These are phyloP conservation scores for Cyclophora punctaria DNA, from an alignment of 2,888 invertebrate genomes.

Conservation along the genomic window DNA sequence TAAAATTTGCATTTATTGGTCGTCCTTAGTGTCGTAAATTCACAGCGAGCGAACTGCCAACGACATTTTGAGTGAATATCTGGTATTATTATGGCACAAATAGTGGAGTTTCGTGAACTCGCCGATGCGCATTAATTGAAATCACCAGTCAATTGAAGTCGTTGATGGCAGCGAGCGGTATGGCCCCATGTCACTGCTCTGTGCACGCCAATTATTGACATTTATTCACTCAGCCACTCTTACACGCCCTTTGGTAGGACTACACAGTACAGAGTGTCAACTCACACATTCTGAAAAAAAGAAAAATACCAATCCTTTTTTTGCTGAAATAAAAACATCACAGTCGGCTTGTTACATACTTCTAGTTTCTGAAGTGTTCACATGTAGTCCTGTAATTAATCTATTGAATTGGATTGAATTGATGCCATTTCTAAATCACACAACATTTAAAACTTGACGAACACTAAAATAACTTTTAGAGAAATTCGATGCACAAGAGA, in stretches of 20 bases:
- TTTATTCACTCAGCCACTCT: slow-evolving; percentile 49
- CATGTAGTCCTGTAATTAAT: too few relatives aligned
- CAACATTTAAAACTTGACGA: slow-evolving; percentile 19
- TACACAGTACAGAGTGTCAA: slow-evolving; percentile 3
- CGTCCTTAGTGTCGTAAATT: slow-evolving; percentile 67
- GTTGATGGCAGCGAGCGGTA: slow-evolving; percentile 32
- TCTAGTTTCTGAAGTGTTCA: too few relatives aligned
- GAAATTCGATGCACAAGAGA: slow-evolving; percentile 54
- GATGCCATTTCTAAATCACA: slow-evolving; percentile 8
- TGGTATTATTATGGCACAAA: slow-evolving; percentile 50
- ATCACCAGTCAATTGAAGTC: slow-evolving; percentile 65
- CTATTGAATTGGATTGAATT: not conserved
- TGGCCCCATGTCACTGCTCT: slow-evolving; percentile 39
- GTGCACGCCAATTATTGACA: slow-evolving; percentile 59
- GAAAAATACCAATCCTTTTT: too few relatives aligned
- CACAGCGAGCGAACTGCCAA: slow-evolving; percentile 61
- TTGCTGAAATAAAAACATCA: too few relatives aligned
- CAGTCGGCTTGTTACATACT: too few relatives aligned
- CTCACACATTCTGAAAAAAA: slow-evolving; percentile 5
- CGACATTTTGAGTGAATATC: slow-evolving; percentile 69
- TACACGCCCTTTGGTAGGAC: slow-evolving; percentile 29
- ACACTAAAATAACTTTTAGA: slow-evolving; percentile 36
- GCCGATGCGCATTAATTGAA: slow-evolving; percentile 61
- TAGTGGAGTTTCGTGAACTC: slow-evolving; percentile 52
- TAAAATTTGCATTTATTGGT: slow-evolving; percentile 75